Evolutionary conservation across 1,140 invertebrate species (phyloP).

Genomic region (Asobara japonica): DNA sequence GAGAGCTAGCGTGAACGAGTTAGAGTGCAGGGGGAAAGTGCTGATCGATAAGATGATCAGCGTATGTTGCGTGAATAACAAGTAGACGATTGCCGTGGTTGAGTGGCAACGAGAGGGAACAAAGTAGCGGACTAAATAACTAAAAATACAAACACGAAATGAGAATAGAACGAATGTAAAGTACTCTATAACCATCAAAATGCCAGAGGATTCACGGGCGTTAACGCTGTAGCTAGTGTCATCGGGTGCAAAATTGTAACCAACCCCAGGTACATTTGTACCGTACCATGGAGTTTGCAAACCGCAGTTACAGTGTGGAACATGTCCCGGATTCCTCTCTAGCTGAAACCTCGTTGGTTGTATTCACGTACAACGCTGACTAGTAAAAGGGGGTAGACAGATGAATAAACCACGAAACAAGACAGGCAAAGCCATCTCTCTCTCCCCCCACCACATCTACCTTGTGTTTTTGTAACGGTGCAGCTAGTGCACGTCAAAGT

Average conservation of each 20-base stretch:
- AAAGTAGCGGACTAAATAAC: constrained; percentile 17
- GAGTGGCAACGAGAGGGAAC: constrained; percentile 19
- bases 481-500: constrained; percentile 38
- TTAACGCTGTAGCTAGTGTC: constrained; percentile 37
- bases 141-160: constrained; percentile 9
- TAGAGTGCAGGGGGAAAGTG: background rate
- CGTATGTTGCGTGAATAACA: constrained; percentile 19
- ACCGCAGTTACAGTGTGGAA: background rate
- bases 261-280: constrained; percentile 1
- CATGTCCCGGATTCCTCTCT: constrained; percentile 8
- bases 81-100: constrained; percentile 21
- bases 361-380: background rate
- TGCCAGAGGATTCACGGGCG: background rate
- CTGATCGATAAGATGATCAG: constrained; percentile 15
- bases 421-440: background rate
- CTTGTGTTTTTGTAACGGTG: constrained; percentile 44
- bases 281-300: background rate
- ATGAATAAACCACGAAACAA: constrained; percentile 32
- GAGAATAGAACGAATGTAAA: background rate
- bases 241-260: constrained; percentile 37
- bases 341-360: background rate
- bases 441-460: background rate
- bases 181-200: background rate
- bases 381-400: constrained; percentile 16
- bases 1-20: background rate